These are phyloP conservation scores for Leptinotarsa peninsularis DNA, from an alignment of 2,888 invertebrate species.

Conservation along the genomic window DNA sequence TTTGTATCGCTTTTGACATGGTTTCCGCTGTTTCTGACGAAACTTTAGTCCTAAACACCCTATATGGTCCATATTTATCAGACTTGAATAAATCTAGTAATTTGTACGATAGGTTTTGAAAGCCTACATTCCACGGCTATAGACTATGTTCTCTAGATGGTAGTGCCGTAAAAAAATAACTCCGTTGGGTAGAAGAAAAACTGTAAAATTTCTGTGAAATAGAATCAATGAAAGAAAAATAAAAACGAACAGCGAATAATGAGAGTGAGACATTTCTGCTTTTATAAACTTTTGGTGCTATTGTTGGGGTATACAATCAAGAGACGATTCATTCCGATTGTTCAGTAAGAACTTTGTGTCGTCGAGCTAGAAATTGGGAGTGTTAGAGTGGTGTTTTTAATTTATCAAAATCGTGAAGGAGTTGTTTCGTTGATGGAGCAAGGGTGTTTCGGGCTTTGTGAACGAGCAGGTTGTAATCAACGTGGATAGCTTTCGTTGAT, in stretches of 20 bases:
- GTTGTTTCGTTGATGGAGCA: conserved; percentile 10
- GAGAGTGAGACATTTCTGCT: neutral
- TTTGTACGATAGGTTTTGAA: too few relatives aligned
- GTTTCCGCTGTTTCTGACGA: too few relatives aligned
- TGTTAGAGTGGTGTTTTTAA: conserved; percentile 6
- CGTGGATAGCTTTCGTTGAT: neutral
- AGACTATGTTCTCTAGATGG: too few relatives aligned
- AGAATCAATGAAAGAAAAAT: neutral
- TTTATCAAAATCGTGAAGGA: conserved; percentile 1
- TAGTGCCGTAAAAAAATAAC: too few relatives aligned
- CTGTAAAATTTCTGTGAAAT: too few relatives aligned
- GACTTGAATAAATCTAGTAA: too few relatives aligned
- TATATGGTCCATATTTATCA: too few relatives aligned
- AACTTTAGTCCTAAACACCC: too few relatives aligned
- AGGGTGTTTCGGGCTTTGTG: neutral
- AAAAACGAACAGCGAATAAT: neutral
- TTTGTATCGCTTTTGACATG: too few relatives aligned
- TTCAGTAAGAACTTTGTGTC: neutral
- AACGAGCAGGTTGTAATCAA: neutral
- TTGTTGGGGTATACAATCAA: neutral
- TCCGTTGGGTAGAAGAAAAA: too few relatives aligned
- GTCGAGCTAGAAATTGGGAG: neutral
- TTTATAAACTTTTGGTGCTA: neutral
- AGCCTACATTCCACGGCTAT: too few relatives aligned
- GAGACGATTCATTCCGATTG: conserved; percentile 6